A percentile compares a stretch with the other conserved stretches of the same genome.
Conservation (phyloP, 2,113 vertebrate species). For the Danionella cerebrum region DNA sequence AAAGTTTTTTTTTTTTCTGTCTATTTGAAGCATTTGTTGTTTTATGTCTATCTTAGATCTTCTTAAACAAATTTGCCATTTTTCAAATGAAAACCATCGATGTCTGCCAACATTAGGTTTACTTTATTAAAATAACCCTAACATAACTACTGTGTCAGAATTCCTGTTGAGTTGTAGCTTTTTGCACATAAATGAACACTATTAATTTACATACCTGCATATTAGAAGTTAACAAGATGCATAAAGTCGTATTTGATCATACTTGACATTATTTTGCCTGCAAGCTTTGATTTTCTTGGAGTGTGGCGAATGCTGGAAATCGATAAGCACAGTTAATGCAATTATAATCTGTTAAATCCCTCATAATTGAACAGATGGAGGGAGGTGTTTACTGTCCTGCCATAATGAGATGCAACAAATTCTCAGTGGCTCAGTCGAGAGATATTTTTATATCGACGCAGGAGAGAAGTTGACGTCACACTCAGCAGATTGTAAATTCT, state of each 20-base stretch:
- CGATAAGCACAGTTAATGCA: conserved; percentile 59
- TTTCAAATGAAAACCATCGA: no score
- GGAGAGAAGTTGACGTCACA: conserved; percentile 11
- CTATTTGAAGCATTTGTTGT: no score
- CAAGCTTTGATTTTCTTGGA: conserved; percentile 39
- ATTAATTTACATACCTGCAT: no score
- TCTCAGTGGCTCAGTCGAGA: conserved; percentile 38
- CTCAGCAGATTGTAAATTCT: background rate
- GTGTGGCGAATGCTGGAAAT: conserved; percentile 43
- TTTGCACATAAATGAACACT: no score
- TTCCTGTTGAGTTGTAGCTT: no score
- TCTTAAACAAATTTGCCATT: no score
- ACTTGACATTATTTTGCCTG: conserved; percentile 26
- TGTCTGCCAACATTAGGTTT: no score
- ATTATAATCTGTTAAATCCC: conserved; percentile 67
- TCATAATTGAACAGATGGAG: conserved; percentile 72
- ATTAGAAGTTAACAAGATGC: conserved; percentile 30
- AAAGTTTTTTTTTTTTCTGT: no score
- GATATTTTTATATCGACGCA: conserved; percentile 36
- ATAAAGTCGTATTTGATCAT: no score
- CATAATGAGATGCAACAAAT: conserved; percentile 48
- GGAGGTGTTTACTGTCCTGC: conserved; percentile 53
- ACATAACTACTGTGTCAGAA: no score
- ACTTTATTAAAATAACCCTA: no score
- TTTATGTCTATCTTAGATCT: no score